phyloP scores from a whole-genome alignment of 2,888 invertebrate species.

The Ichneumoninae sp. region DNA sequence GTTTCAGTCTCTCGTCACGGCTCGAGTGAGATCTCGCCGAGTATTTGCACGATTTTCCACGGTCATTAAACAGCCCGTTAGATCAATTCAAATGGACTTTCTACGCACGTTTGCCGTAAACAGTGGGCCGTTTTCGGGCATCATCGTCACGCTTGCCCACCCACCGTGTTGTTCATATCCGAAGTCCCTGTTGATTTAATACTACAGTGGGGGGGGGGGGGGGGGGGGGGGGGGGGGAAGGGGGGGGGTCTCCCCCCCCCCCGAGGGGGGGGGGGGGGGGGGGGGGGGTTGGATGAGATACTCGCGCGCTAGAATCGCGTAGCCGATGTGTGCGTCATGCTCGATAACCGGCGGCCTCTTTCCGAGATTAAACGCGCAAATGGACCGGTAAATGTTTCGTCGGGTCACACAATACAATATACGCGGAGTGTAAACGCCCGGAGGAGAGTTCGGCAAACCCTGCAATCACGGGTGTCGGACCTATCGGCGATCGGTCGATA shows the following conservation, averaged over 20 bases:
- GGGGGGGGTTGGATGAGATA: too few species aligned
- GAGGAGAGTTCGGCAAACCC: neutral
- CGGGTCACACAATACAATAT: conserved; percentile 5
- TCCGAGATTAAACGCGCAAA: conserved; percentile 65
- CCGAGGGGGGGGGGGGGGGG: too few species aligned
- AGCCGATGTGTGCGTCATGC: neutral
- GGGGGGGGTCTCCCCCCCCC: too few species aligned
- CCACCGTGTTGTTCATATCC: neutral
- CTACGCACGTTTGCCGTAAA: conserved; percentile 48
- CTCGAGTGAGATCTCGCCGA: conserved; percentile 56
- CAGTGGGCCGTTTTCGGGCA: conserved; percentile 14
- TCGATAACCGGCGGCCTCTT: conserved; percentile 61
- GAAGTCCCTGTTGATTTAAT: conserved; percentile 41
- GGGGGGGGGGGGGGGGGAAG: neutral
- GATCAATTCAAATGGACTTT: conserved; percentile 72
- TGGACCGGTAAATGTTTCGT: conserved; percentile 47
- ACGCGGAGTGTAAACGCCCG: neutral
- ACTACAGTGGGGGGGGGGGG: neutral
- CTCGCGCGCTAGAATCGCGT: neutral
- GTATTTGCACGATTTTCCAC: conserved; percentile 72
- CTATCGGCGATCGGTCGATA: neutral
- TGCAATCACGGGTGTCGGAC: neutral
- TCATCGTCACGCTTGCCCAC: conserved; percentile 24
- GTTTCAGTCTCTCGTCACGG: conserved; percentile 32
- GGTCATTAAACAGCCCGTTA: conserved; percentile 74